Base-by-base conservation (phyloP, 2,797 vertebrate species). In the Jordanella pulchra region DNA sequence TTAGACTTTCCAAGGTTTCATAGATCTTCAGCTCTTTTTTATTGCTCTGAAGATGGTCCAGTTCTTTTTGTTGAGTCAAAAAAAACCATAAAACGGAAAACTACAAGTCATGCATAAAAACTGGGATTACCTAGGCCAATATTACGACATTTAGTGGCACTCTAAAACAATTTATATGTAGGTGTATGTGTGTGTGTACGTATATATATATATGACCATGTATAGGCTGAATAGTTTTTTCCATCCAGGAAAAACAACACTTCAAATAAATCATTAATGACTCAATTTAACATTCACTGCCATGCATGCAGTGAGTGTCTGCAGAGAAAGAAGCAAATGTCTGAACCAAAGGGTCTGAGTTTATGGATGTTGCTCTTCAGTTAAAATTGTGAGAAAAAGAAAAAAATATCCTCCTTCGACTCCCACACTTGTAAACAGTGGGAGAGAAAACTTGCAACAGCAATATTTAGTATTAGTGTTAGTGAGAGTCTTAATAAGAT, bases 201-300 rank as follows among this genome's bases (percentile, higher is more conserved):
- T 55, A 5, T 15, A 55, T 18, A 27, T 9, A 9, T 56, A 15
- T 25, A 63, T 42, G 39, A 25, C 4, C 23, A 25, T 14, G 13
- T 39, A n/a, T 23, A 10, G 58, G 21, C 39, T 6, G 7, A 42
- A 42, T 17, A 25, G 60, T 44, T 25, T 44, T 42, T 25, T 44
- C 39, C 39, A 64, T 39, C 25, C 60, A 44, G 60, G 6, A 64
- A 61, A 64, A 64, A 10, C n/a, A 1, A 44, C 23, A 9, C 39
- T 44, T 44, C 39, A 64, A 42, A 44, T 64, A 64, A 64, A 64
- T 64, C 23, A 44, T 64, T 64, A 64, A 64, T 44, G 44, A 64
- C 35, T n/a, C 42, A 13, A 64, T 42, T 64, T 64, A 64, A 64
- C 60, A 64, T 42, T 64, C 60, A 64, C 17, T 44, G 35, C 35